Evolutionary conservation across 2,888 invertebrate genomes (phyloP), one percentile per base, ranked within the genome.

Genomic region (Acleris emargana): DNA sequence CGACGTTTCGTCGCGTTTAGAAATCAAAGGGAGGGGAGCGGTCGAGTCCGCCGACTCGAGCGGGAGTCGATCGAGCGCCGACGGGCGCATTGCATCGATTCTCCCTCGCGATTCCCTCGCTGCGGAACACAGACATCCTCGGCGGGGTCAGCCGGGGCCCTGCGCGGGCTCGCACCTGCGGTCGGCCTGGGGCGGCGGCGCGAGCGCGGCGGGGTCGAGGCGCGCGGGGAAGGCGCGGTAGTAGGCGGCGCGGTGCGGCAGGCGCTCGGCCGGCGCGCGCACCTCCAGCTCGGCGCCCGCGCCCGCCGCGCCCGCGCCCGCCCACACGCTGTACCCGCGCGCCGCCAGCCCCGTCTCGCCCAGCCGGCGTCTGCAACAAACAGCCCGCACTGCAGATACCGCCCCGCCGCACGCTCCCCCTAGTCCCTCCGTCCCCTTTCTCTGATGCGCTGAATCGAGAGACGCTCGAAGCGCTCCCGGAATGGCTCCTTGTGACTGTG

Each of bases 181-280:
- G 77, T 89, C 91, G 73, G 79, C 74, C 71, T 81, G 73, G 67
- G 86, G 86, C 67, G 92, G 91, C 70, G 88, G 86, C 49, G 87
- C 83, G 25, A 93, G 86, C 58, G 91, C 91, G 70, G 76, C 77
- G 64, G 87, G 94, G 86, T 98, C 97, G 71, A 99, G 93, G 50
- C 96, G 87, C 52, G 98, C 98, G 58, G 99, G 99, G 92, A 99
- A 97, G 80, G 94, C 96, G 85, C 96, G 93, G 93, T 95, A 94
- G 88, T 95, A 95, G 28, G 95, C 94, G 69, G 95, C 94, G 77
- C 95, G 94, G 84, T 95, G 95, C 67, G 95, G 95, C 79, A 97
- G 93, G 57, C 98, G 94, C 87, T 97, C 96, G 72, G 94, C 95
- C 11, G 98, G 97, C 62, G 95, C 94, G 43, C 96, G 95, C 70